Evolutionary conservation across 2,113 vertebrate species (phyloP).

Genomic region (Tangachromis dhanisi): DNA sequence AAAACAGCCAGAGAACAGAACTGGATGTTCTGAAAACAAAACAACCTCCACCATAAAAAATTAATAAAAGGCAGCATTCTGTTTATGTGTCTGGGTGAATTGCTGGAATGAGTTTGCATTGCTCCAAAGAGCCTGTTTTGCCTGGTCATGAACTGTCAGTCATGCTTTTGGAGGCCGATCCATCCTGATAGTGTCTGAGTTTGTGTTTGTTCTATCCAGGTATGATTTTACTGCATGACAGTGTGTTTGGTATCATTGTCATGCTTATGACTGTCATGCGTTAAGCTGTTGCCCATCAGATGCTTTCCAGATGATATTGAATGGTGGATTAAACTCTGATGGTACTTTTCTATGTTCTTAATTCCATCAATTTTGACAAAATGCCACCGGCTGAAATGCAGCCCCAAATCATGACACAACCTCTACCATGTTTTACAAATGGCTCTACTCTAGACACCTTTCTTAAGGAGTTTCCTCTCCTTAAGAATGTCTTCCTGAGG

Average conservation of each 20-base stretch:
- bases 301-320: not conserved
- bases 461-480: not conserved
- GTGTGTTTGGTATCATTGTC: not conserved
- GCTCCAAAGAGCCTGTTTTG: not conserved
- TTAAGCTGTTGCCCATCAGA: accelerated
- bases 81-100: not conserved
- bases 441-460: not conserved
- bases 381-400: not conserved
- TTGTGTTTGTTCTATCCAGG: not conserved
- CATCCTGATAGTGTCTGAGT: not conserved
- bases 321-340: not conserved
- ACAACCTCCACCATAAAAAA: not conserved
- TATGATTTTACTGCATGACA: not conserved
- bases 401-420: not conserved
- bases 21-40: not conserved
- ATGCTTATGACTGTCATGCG: not conserved
- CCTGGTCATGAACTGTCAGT: not conserved
- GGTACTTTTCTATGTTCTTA: not conserved
- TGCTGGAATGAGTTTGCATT: not conserved
- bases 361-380: not conserved
- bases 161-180: not conserved
- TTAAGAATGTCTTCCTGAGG: not conserved
- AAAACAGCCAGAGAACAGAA: not conserved
- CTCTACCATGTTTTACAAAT: not conserved
- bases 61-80: not conserved